A percentile compares a stretch with the other conserved stretches of the same genome.
These are phyloP conservation scores for Dendrolimus kikuchii DNA, from an alignment of 1,140 invertebrate genomes.

Conservation along the genomic window DNA sequence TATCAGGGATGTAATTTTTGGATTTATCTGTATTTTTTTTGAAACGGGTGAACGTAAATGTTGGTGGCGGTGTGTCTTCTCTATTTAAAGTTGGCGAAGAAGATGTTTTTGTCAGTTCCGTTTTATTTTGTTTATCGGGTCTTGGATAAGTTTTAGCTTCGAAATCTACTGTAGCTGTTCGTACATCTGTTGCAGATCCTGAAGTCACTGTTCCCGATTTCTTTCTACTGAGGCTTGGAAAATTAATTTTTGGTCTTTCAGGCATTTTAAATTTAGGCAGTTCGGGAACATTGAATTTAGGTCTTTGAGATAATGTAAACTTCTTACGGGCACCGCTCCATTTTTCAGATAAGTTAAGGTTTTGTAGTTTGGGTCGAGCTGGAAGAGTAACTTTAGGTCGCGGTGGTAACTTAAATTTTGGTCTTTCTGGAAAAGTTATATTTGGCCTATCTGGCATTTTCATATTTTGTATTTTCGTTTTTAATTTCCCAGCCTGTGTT, in stretches of 20 bases:
- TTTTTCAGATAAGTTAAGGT: slow-evolving; percentile 73
- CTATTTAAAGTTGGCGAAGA: slow-evolving; percentile 62
- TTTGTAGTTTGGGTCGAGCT: too few species aligned
- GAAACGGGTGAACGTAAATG: slow-evolving; percentile 56
- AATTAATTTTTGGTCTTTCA: slow-evolving; percentile 73
- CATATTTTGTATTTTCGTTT: slow-evolving; percentile 74
- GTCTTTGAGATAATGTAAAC: slow-evolving; percentile 71
- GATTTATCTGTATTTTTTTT: slow-evolving; percentile 38
- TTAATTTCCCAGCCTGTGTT: slow-evolving; percentile 74
- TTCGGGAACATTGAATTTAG: slow-evolving; percentile 76
- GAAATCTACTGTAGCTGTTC: slow-evolving; percentile 74
- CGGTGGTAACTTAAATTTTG: slow-evolving; percentile 74
- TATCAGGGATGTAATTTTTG: slow-evolving; percentile 34
- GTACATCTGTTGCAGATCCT: slow-evolving; percentile 62
- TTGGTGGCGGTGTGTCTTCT: slow-evolving; percentile 64
- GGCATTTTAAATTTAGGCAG: slow-evolving; percentile 76
- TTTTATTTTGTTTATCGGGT: slow-evolving; percentile 75
- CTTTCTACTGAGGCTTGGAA: slow-evolving; percentile 59
- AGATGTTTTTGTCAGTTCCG: slow-evolving; percentile 50
- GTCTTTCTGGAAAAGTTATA: slow-evolving; percentile 71
- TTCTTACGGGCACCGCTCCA: slow-evolving; percentile 73
- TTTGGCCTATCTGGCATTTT: slow-evolving; percentile 75
- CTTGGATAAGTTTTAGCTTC: slow-evolving; percentile 84
- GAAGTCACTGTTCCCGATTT: slow-evolving; percentile 56
- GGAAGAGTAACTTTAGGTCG: slow-evolving; percentile 75